These are phyloP conservation scores for Marisa cornuarietis DNA, from an alignment of 1,140 invertebrate species.

Conservation along the genomic window DNA sequence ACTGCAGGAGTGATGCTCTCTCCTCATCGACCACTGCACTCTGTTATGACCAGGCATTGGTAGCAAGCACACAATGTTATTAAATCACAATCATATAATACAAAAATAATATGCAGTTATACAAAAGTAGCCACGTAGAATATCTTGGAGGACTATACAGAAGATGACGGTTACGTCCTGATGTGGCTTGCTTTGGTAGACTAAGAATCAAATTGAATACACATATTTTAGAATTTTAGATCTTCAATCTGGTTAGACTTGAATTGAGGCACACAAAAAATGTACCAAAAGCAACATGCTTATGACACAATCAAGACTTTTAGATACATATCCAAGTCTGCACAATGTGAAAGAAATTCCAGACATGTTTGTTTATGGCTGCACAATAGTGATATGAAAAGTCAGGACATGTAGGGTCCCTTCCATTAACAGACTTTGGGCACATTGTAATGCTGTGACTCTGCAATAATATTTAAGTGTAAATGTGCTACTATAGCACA, in stretches of 20 bases:
- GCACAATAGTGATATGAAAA: neutral
- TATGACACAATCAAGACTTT: no score
- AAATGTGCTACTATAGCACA: neutral
- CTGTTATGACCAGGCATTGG: conserved; percentile 23
- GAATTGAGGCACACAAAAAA: no score
- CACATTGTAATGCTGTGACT: neutral
- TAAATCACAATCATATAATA: neutral
- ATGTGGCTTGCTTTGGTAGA: no score
- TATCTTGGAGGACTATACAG: no score
- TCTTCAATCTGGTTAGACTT: no score
- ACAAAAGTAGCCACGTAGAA: neutral
- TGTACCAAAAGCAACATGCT: no score
- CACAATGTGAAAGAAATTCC: no score
- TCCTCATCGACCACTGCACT: conserved; percentile 45
- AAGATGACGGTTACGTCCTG: no score
- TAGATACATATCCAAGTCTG: no score
- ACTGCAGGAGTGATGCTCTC: conserved; percentile 37
- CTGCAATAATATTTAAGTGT: neutral
- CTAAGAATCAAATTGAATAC: no score
- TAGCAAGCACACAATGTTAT: neutral
- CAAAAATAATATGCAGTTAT: neutral
- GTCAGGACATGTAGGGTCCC: neutral
- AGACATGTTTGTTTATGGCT: neutral
- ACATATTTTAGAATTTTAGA: no score
- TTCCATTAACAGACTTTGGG: neutral